These are phyloP conservation scores for Philantomba maxwellii DNA, from an alignment of 2,113 vertebrate species.

Conservation along the genomic window DNA sequence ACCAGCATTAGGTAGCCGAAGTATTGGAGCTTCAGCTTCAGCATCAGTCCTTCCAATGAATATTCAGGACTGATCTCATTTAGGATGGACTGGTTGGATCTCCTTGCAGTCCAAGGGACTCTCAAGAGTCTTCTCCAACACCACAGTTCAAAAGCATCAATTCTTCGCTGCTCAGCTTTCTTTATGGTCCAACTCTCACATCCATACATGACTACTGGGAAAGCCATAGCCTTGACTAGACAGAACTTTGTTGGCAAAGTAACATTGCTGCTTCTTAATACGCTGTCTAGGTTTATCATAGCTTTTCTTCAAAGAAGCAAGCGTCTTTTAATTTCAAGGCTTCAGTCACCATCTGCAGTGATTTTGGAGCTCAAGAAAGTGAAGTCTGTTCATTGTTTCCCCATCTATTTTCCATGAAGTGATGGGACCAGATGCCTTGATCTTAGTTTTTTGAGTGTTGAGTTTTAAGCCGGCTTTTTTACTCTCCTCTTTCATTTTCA, in stretches of 20 bases:
- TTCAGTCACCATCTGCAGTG: background rate
- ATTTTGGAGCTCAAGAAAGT: background rate
- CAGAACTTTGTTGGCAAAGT: background rate
- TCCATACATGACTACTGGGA: background rate
- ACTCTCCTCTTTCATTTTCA: background rate
- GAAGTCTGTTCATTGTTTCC: background rate
- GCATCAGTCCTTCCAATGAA: background rate
- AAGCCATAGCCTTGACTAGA: background rate
- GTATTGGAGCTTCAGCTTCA: background rate
- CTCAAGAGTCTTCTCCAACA: background rate
- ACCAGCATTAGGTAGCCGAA: background rate
- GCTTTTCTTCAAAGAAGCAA: background rate
- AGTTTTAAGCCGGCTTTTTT: background rate
- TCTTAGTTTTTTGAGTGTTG: background rate
- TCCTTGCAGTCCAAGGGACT: background rate
- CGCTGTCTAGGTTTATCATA: background rate
- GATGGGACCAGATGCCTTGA: background rate
- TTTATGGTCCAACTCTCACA: background rate
- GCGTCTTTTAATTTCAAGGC: accelerated
- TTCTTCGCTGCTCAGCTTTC: background rate
- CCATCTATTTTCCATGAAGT: background rate
- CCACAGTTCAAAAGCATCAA: background rate
- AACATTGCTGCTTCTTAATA: background rate
- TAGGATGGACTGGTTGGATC: background rate
- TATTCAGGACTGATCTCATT: background rate